Evolutionary conservation across 2,113 vertebrate genomes (phyloP), one percentile per base, ranked within the genome.

Genomic region (Lepidothrix coronata): DNA sequence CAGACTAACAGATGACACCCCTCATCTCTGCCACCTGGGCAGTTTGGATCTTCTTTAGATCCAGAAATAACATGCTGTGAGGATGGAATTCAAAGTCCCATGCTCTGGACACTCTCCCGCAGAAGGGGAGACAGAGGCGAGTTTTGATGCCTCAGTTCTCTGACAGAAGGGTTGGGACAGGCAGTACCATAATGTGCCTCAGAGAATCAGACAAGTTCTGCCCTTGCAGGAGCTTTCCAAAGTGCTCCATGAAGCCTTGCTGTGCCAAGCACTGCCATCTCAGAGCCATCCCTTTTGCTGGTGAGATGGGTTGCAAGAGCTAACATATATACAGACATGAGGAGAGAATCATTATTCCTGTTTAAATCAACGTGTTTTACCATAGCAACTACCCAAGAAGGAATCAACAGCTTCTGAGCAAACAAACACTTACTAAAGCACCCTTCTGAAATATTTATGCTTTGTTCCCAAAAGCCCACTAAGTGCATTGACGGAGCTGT

Each of bases 371-470:
- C 66, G 51, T 85, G 78, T 33, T 94, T 91, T 93, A 43, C 86
- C 91, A 96, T 95, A 94, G 96, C 91, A 93, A 95, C 92, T 79
- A 82, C 74, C 74, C 80, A 89, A 78, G 90, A 93, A 89, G 44
- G 54, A 89, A 65, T 51, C 71, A 89, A 85, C 93, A 78, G 68
- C 67, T 91, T 14, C 83, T 91, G 77, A 95, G 87, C 91, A 95
- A 90, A 88, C 76, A 95, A 95, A 91, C 87, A 77, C 58, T 81
- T 72, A 76, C 35, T 89, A 96, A 92, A 96, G 68, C 85, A 22
- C 59, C 82, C 95, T 88, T 46, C 61, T 86, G 92, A 93, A 94
- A 79, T 91, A 95, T 91, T 95, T 95, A 86, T 96, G 71, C 44
- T 91, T 62, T 88, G 77, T n/a, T 95, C 92, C 91, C 88, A 59